Evolutionary conservation across 2,888 invertebrate genomes (phyloP).

Genomic region (Eilema caniola): DNA sequence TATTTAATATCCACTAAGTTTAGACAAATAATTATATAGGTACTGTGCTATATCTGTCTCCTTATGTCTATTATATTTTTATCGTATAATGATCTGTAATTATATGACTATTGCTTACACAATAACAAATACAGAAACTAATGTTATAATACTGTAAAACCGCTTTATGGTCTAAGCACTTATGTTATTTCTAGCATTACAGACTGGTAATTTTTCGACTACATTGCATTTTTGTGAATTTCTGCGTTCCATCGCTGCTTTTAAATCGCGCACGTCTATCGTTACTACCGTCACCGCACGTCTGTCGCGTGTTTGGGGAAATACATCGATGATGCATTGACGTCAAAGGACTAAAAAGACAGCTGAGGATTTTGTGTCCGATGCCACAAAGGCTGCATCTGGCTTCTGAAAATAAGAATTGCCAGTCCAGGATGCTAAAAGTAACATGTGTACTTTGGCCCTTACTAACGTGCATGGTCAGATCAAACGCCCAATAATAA

Average conservation of each 20-base stretch:
- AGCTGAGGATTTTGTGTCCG: background rate
- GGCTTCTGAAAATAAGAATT: background rate
- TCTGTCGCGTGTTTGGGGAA: too few species aligned
- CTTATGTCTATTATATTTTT: slow-evolving; percentile 25
- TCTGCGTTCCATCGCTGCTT: background rate
- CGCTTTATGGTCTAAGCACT: background rate
- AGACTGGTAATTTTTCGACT: background rate
- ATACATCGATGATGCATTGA: too few species aligned
- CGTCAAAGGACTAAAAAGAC: too few species aligned
- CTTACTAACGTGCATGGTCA: slow-evolving; percentile 70
- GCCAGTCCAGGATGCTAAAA: background rate
- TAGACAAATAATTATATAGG: slow-evolving; percentile 21
- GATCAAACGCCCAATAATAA: slow-evolving; percentile 55
- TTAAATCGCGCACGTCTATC: background rate
- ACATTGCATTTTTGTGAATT: background rate
- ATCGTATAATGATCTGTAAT: slow-evolving; percentile 26
- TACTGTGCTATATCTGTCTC: slow-evolving; percentile 32
- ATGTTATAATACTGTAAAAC: background rate
- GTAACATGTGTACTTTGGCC: background rate
- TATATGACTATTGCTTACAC: slow-evolving; percentile 19
- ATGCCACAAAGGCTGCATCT: background rate
- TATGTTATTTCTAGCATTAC: background rate
- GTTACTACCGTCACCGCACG: background rate
- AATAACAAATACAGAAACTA: slow-evolving; percentile 13
- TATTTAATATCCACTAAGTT: slow-evolving; percentile 32